Evolutionary conservation across 2,888 invertebrate species (phyloP), one percentile per base, ranked within the genome.

Genomic region (Ceratothoa steindachneri): DNA sequence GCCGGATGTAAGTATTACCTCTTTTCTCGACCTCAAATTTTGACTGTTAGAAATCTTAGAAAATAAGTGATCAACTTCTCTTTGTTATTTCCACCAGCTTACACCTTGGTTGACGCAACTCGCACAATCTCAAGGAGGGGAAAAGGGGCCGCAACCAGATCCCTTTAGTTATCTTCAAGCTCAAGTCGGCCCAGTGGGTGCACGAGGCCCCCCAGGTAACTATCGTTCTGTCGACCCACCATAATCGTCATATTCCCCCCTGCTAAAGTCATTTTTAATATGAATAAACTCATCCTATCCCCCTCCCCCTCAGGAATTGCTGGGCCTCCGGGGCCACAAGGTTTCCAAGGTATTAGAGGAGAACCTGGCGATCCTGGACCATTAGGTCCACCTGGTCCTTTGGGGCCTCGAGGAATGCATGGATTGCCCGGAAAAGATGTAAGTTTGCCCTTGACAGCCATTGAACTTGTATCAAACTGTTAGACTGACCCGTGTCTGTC

Each of bases 281-380:
- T n/a, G n/a, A n/a, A n/a, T n/a, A n/a, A n/a, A n/a, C n/a, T n/a
- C n/a, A n/a, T n/a, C n/a, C n/a, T n/a, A n/a, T n/a, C n/a, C n/a
- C n/a, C n/a, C 68, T 28, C 41, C 41, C 53, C 51, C 66, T 1
- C 72, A 81, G 81, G 85, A 73, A 83, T 88, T 2, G 84, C 88
- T 0, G 91, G 91, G 0, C 90, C 92, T 0, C 91, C 91, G 85
- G 93, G 93, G 15, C 93, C 93, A 81, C 92, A 93, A 86, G 93
- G 93, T 1, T 87, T 89, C 19, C 87, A 93, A 77, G 93, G 93
- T 64, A 91, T 92, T 80, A 86, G 91, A 0, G 93, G 93, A 0
- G 93, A 93, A 83, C 87, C 83, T 22, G 86, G 85, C 7, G 82
- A 83, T 0, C 84, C 88, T 7, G 93, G 93, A 12, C 85, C 88